These are phyloP conservation scores for Acanthurus lineatus DNA, from an alignment of 2,797 vertebrate species.

Conservation along the genomic window DNA sequence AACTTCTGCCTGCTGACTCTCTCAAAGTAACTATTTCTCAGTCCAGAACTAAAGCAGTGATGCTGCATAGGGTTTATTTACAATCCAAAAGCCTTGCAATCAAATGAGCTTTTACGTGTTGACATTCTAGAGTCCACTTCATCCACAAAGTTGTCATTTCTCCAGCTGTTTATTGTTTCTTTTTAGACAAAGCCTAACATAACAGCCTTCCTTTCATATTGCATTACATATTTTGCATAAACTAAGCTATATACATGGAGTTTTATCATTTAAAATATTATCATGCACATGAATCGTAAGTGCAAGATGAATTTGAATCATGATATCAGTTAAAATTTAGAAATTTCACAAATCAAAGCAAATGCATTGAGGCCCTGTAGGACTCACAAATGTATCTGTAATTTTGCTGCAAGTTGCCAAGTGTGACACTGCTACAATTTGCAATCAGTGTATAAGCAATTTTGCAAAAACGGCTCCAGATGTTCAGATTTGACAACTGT, in stretches of 20 bases:
- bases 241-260: background rate
- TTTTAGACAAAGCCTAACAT: too few species aligned
- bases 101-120: background rate
- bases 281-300: background rate
- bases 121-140: too few species aligned
- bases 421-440: slow-evolving; percentile 16
- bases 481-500: slow-evolving; percentile 44
- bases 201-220: background rate
- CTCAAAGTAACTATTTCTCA: background rate
- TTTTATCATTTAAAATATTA: background rate
- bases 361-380: background rate
- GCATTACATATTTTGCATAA: too few species aligned
- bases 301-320: background rate
- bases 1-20: background rate
- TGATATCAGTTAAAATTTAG: background rate
- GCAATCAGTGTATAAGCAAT: slow-evolving; percentile 18
- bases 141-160: too few species aligned
- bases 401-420: background rate
- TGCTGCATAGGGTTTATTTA: too few species aligned
- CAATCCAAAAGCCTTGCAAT: background rate
- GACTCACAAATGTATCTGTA: slow-evolving; percentile 17
- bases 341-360: background rate
- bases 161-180: too few species aligned
- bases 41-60: too few species aligned
- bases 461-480: slow-evolving; percentile 47